These are phyloP conservation scores for Abrostola tripartita DNA, from an alignment of 2,888 invertebrate genomes.

Conservation along the genomic window DNA sequence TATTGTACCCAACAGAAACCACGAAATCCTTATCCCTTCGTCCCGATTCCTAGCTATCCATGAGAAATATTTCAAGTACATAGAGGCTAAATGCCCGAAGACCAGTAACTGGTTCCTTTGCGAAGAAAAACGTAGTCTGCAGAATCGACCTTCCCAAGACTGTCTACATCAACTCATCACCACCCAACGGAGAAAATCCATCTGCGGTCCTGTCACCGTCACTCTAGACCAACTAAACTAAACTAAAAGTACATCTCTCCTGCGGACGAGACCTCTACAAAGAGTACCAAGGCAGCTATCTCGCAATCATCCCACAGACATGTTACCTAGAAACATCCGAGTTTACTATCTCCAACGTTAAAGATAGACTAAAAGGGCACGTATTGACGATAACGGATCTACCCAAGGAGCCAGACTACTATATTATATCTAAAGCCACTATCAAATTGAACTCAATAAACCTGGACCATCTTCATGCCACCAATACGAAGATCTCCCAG, in stretches of 20 bases:
- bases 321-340: not conserved
- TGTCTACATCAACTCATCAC: slow-evolving; percentile 6
- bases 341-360: not conserved
- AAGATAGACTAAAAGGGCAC: not conserved
- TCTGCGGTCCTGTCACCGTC: not conserved
- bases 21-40: slow-evolving; percentile 8
- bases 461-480: not conserved
- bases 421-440: not conserved
- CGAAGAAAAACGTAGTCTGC: slow-evolving; percentile 2
- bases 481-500: not conserved
- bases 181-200: not conserved
- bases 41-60: slow-evolving; percentile 16
- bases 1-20: slow-evolving; percentile 10
- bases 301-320: not conserved
- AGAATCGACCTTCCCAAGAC: not conserved
- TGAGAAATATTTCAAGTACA: slow-evolving; percentile 28
- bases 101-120: slow-evolving; percentile 22
- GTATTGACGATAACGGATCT: not conserved
- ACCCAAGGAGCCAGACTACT: not conserved
- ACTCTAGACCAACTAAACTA: not conserved
- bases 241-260: not conserved
- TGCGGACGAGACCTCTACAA: not conserved
- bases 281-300: not conserved
- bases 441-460: not conserved
- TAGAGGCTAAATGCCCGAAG: slow-evolving; percentile 47